Percentiles rank a stretch among this genome's conserved stretches.
These are phyloP conservation scores for Salminus brasiliensis DNA, from an alignment of 2,113 vertebrate genomes.

Conservation along the genomic window DNA sequence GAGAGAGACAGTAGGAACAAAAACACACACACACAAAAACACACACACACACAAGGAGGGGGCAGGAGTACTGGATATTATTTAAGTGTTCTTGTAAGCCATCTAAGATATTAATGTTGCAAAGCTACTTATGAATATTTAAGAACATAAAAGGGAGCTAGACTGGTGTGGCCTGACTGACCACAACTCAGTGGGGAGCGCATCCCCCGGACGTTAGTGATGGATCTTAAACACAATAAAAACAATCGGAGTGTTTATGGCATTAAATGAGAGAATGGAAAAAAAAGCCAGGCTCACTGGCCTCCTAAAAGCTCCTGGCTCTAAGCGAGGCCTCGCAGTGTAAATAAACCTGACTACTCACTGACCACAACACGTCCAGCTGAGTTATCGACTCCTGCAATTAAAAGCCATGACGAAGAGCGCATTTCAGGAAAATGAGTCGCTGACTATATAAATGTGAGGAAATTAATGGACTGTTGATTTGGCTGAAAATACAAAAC, in stretches of 20 bases:
- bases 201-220: slow-evolving; percentile 72
- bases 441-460: not conserved
- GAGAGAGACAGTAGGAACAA: slow-evolving; percentile 29
- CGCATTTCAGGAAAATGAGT: not conserved
- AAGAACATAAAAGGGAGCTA: slow-evolving; percentile 94
- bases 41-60: slow-evolving; percentile 6
- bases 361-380: slow-evolving; percentile 45
- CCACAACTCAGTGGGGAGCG: slow-evolving; percentile 78
- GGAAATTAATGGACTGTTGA: not conserved
- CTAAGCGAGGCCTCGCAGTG: slow-evolving; percentile 51
- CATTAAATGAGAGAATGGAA: slow-evolving; percentile 46
- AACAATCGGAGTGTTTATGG: slow-evolving; percentile 67
- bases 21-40: not conserved
- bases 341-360: slow-evolving; percentile 58
- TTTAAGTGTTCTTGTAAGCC: slow-evolving; percentile 99
- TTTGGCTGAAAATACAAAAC: no score
- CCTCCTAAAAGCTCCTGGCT: slow-evolving; percentile 53
- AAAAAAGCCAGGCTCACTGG: slow-evolving; percentile 25
- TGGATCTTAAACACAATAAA: slow-evolving; percentile 79
- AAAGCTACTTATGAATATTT: slow-evolving; percentile 99
- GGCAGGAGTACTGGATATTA: slow-evolving; percentile 84
- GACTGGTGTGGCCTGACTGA: slow-evolving; percentile 73
- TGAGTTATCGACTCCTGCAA: slow-evolving; percentile 44
- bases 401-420: slow-evolving; percentile 37
- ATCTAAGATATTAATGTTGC: slow-evolving; percentile 99